Conservation (phyloP, 1,140 invertebrate genomes). For the Paramacrobiotus metropolitanus region DNA sequence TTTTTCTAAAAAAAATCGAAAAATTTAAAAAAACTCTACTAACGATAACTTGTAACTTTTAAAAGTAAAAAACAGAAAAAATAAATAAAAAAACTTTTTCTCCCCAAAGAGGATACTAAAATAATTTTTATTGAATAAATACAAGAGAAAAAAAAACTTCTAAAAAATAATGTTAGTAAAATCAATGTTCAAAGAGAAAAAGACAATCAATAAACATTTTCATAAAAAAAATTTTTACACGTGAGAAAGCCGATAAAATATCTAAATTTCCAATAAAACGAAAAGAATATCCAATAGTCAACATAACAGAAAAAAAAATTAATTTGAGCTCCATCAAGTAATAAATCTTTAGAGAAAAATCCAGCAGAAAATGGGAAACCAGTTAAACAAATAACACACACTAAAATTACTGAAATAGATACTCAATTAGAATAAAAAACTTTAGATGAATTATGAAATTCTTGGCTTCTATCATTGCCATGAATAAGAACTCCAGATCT, state of each 20-base stretch:
- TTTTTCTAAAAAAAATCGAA: slow-evolving; percentile 17
- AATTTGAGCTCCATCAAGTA: too few species aligned
- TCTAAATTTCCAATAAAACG: neutral
- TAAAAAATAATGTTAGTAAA: slow-evolving; percentile 1
- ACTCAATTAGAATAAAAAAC: too few species aligned
- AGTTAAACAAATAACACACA: too few species aligned
- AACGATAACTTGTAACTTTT: slow-evolving; percentile 14
- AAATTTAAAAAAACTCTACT: slow-evolving; percentile 15
- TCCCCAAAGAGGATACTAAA: slow-evolving; percentile 15
- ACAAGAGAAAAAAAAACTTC: neutral
- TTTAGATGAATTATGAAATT: neutral
- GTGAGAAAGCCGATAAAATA: neutral
- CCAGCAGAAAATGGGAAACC: too few species aligned
- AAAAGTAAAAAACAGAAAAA: slow-evolving; percentile 16
- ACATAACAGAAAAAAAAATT: too few species aligned
- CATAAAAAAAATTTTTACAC: neutral
- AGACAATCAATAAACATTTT: slow-evolving; percentile 11
- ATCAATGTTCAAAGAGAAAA: neutral
- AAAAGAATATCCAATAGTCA: neutral
- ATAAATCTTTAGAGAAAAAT: too few species aligned
- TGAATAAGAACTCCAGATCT: neutral
- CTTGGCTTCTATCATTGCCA: neutral
- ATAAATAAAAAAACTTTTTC: slow-evolving; percentile 19
- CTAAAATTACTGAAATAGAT: too few species aligned
- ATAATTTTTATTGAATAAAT: neutral